Evolutionary conservation across 2,113 vertebrate genomes (phyloP).

Genomic region (Pollachius pollachius): DNA sequence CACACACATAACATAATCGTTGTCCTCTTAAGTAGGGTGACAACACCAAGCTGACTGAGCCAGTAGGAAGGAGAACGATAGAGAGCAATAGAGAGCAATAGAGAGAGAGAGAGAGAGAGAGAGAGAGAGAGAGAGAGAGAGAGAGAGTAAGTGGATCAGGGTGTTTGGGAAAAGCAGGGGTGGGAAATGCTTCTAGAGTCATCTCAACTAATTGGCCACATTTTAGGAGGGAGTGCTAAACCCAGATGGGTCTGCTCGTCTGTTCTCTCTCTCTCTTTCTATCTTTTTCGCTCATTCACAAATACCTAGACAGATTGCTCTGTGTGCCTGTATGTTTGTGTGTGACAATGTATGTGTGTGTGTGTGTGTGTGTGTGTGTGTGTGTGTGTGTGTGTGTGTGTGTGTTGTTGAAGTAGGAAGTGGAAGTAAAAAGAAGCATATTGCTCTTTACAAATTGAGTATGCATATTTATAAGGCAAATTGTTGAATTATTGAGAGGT

Average conservation of each 20-base stretch:
- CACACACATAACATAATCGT: conserved; percentile 5
- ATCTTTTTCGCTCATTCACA: not conserved
- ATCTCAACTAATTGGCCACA: conserved; percentile 22
- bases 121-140: not conserved
- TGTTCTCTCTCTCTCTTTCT: not conserved
- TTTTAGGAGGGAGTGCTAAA: conserved; percentile 29
- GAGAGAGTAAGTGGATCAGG: not conserved
- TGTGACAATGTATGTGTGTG: not conserved
- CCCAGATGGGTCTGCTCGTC: conserved; percentile 18
- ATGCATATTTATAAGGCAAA: conserved; percentile 49
- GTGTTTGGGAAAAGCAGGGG: not conserved
- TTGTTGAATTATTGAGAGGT: conserved; percentile 44
- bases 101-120: not conserved
- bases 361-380: not conserved
- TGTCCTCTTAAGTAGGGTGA: conserved; percentile 37
- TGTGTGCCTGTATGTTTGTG: too few species aligned
- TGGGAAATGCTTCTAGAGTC: not conserved
- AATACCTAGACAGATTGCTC: not conserved
- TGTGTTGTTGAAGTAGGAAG: not conserved
- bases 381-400: not conserved
- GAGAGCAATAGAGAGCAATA: not conserved
- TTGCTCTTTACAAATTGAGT: conserved; percentile 30
- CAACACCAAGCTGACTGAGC: conserved; percentile 45
- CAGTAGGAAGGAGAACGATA: conserved; percentile 1
- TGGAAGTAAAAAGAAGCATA: not conserved